Evolutionary conservation across 2,797 vertebrate species (phyloP), one percentile per base, ranked within the genome.

Genomic region (Octomys mimax): DNA sequence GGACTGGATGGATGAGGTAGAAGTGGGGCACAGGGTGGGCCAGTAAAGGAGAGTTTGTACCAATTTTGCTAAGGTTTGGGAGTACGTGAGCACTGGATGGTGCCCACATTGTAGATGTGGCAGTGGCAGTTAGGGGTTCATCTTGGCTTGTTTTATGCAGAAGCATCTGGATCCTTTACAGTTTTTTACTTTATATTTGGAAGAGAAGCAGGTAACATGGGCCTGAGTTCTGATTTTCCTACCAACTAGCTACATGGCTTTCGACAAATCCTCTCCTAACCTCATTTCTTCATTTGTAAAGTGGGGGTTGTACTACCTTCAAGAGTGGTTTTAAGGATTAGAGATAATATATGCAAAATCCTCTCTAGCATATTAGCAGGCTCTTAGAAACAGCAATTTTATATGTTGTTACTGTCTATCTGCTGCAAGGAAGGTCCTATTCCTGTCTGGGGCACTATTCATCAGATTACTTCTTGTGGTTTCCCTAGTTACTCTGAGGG

Each of bases 321-420:
- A 96, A 94, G 93, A 92, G 89, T 95, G 88, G 59, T 97, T 96
- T 98, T 97, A 96, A 95, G 95, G 91, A 96, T 96, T 97, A 95
- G 94, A 52, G 93, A 79, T 97, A 96, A 97, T 93, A 94, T 84
- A 96, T 97, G 94, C 84, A 95, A 96, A 97, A 95, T 64, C 89
- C 73, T 88, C 89, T 96, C 81, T 94, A 86, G 57, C 91, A 95
- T 87, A 93, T 95, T 82, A 95, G 87, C 84, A 95, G 91, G 39
- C 59, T 95, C 70, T 87, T 75, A 85, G 92, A 94, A 92, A 95
- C 26, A 85, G 71, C 49, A 87, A 86, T 87, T 91, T 96, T 91
- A 89, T 5, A 81, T 82, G 33, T 87, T 91, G 28, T 82, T 91
- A 86, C 11, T 96, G 46, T 83, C 82, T 92, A 33, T 81, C 85